Evolutionary conservation across 2,113 vertebrate genomes (phyloP).

Genomic region (Cepphus grylle): DNA sequence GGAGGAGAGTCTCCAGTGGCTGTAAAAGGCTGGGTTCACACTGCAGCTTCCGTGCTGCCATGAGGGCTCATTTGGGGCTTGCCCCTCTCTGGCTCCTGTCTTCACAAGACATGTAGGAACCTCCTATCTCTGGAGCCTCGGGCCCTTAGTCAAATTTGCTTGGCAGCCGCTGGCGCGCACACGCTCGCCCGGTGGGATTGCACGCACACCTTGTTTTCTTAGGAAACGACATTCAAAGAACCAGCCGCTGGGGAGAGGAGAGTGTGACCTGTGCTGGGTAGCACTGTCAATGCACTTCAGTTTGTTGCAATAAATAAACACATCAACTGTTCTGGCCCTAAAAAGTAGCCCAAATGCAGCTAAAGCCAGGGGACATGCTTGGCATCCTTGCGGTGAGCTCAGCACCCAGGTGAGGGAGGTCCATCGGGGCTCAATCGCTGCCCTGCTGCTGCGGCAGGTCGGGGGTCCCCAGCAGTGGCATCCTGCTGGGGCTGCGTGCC

Average conservation of each 20-base stretch:
- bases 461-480: not conserved
- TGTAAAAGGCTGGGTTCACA: not conserved
- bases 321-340: not conserved
- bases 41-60: not conserved
- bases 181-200: not conserved
- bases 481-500: not conserved
- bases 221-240: not conserved
- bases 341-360: not conserved
- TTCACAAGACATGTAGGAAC: not conserved
- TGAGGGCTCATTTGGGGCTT: not conserved
- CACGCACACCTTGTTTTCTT: conserved; percentile 9
- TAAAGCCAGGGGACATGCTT: not conserved
- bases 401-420: not conserved
- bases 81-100: not conserved
- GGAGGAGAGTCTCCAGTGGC: not conserved
- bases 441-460: fast-evolving
- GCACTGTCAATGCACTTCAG: fast-evolving
- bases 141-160: not conserved
- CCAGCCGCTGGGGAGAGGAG: not conserved
- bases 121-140: not conserved
- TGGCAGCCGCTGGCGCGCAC: not conserved
- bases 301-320: not conserved
- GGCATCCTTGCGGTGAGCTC: fast-evolving
- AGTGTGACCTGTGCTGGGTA: not conserved
- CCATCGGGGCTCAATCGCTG: fast-evolving